Evolutionary conservation across 2,797 vertebrate species (phyloP), one percentile per base, ranked within the genome.

Genomic region (Myotis daubentonii): DNA sequence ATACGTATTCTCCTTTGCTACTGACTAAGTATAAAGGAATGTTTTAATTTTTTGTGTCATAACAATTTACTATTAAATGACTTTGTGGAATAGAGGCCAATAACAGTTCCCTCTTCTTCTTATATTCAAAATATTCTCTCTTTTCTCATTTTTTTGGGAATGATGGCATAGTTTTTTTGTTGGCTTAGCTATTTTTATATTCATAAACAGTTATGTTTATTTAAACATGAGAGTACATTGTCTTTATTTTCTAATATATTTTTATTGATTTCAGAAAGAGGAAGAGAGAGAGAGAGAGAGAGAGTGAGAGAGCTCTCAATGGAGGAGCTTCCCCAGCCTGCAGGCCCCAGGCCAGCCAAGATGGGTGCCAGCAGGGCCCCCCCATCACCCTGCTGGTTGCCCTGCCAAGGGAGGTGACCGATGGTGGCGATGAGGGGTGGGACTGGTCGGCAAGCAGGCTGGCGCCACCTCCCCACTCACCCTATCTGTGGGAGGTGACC

Each of bases 1-100:
- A 84, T 71, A 83, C 36, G n/a, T 71, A 84, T 9, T 81, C 78
- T 90, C 49, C 30, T 68, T 94, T 74, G 82, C 49, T 71, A 51
- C 44, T 70, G 70, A 90, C 78, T 80, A 92, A 84, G 15, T 92
- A n/a, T n/a, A 75, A 92, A 93, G 28, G 53, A n/a, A 89, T 89
- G 19, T 55, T 71, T 94, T 86, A 81, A 87, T 91, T 95, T 57
- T 95, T 49, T 60, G 28, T 83, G 19, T 71, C 91, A 66, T 75
- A 94, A 71, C 75, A 94, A 82, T 94, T 96, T 93, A 60, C 71
- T 84, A 41, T 71, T 92, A 78, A 94, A 94, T 89, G 28, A 28
- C 55, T 95, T 92, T 68, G 55, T 89, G 75, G 68, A 91, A 75
- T 53, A 81, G 19, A 95, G 36, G 33, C 41, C 13, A 47, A 53